These are phyloP conservation scores for Jacana jacana DNA, from an alignment of 2,113 vertebrate genomes.

Conservation along the genomic window DNA sequence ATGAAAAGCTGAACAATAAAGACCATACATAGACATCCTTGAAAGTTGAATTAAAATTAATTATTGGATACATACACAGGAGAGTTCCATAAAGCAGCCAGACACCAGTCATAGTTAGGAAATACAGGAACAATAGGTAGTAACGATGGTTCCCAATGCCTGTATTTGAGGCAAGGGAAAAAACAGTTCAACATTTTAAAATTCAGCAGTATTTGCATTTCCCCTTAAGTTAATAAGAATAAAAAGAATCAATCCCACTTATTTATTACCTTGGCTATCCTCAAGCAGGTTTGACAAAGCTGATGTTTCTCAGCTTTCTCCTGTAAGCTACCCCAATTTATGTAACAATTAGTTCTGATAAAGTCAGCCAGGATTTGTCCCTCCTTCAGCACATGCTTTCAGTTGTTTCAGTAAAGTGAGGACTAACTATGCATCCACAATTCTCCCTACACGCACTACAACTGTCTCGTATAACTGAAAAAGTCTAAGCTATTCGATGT, in stretches of 20 bases:
- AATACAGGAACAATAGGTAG: constrained; percentile 86
- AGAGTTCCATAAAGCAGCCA: constrained; percentile 86
- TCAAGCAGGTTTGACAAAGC: neutral
- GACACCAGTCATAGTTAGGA: constrained; percentile 73
- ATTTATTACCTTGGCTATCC: neutral
- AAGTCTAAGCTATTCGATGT: neutral
- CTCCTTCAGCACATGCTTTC: neutral
- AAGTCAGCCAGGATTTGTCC: neutral
- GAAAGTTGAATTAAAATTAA: neutral
- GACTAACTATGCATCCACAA: neutral
- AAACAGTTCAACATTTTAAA: neutral
- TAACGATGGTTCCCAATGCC: constrained; percentile 90
- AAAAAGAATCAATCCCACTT: neutral
- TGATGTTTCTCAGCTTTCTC: neutral
- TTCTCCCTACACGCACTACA: neutral
- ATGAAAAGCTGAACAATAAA: neutral
- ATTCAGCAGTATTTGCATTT: neutral
- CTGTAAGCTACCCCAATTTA: neutral
- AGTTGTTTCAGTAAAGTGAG: neutral
- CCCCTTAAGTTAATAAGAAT: neutral
- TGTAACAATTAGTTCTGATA: neutral
- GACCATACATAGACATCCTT: fast-evolving
- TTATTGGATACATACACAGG: constrained; percentile 81
- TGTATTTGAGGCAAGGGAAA: constrained; percentile 49
- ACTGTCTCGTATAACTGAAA: neutral